Evolutionary conservation across 2,113 vertebrate species (phyloP).

Genomic region (Hydropotes inermis): DNA sequence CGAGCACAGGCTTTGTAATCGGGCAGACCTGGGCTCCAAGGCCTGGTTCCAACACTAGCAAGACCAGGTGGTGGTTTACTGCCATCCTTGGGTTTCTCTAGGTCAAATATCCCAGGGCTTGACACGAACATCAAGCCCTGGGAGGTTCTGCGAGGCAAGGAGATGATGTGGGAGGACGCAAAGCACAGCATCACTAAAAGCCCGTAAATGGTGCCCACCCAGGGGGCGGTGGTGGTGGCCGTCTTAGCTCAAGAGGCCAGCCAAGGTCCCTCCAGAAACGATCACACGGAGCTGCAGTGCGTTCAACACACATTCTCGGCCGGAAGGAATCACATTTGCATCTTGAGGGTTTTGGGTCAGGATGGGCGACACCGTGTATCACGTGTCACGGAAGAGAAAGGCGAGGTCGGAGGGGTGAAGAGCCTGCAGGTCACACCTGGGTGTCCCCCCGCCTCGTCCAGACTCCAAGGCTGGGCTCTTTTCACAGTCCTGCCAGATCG

Average conservation of each 20-base stretch:
- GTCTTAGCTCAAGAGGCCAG: background rate
- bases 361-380: background rate
- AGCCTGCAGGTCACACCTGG: fast-evolving
- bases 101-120: background rate
- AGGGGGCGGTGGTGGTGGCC: fast-evolving
- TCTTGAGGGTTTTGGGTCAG: background rate
- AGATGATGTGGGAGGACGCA: background rate
- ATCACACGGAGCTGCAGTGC: fast-evolving
- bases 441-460: background rate
- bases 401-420: background rate
- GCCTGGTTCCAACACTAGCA: background rate
- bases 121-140: background rate
- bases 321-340: background rate
- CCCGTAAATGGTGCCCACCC: fast-evolving
- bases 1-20: background rate
- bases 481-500: fast-evolving
- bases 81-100: background rate
- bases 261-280: background rate
- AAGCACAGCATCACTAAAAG: background rate
- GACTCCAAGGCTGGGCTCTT: background rate
- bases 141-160: fast-evolving
- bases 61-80: fast-evolving
- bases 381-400: background rate
- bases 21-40: background rate
- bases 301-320: background rate